Percentiles rank a stretch among this genome's conserved stretches.
phyloP scores from a whole-genome alignment of 2,797 vertebrate species.

The Cirrhinus mrigala region DNA sequence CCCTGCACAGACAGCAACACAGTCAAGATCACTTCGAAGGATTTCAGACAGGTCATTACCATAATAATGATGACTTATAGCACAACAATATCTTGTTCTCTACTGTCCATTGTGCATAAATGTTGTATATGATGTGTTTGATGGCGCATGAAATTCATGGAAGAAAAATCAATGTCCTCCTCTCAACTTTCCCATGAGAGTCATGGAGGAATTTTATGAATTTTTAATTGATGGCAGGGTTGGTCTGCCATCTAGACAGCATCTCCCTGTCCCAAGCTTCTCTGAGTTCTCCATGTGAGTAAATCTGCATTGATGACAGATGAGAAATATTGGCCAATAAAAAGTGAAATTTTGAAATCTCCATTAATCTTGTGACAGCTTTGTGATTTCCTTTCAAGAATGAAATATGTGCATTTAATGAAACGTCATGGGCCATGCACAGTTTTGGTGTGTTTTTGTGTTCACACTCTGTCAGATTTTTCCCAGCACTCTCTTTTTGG shows the following conservation, averaged over 20 bases:
- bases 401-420: slow-evolving; percentile 14
- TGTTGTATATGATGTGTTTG: slow-evolving; percentile 39
- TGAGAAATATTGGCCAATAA: slow-evolving; percentile 26
- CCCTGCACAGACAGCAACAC: background rate
- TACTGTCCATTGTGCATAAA: slow-evolving; percentile 17
- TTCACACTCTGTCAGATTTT: background rate
- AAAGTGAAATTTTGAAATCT: background rate
- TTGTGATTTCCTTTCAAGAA: slow-evolving; percentile 27
- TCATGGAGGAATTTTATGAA: slow-evolving; percentile 15
- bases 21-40: background rate
- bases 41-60: slow-evolving; percentile 9
- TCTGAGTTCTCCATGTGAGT: background rate
- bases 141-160: slow-evolving; percentile 37
- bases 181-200: slow-evolving; percentile 28
- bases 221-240: slow-evolving; percentile 15
- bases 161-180: slow-evolving; percentile 37
- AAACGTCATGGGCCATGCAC: background rate
- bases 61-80: slow-evolving; percentile 20
- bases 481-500: background rate
- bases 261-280: background rate
- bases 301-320: slow-evolving; percentile 13
- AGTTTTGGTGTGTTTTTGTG: slow-evolving; percentile 9
- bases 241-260: background rate
- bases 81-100: slow-evolving; percentile 19
- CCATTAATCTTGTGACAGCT: slow-evolving; percentile 22